A percentile compares a stretch with the other conserved stretches of the same genome.
Conservation (phyloP, 1,140 invertebrate genomes). For the Caerostris extrusa region DNA sequence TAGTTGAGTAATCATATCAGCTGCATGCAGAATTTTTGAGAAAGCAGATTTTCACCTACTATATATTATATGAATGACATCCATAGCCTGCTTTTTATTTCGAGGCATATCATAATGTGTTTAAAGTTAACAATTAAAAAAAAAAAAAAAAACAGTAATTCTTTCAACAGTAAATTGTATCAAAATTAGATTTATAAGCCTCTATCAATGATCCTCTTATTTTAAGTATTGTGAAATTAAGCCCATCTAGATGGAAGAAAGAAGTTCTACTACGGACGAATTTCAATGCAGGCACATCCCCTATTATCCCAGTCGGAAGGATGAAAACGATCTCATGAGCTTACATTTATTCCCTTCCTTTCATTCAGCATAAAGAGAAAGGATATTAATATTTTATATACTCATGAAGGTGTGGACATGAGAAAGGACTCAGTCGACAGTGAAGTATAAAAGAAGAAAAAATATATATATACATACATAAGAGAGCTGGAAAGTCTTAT, state of each 20-base stretch:
- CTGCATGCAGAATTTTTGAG: too few species aligned
- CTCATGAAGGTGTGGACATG: conserved; percentile 10
- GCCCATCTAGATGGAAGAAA: neutral
- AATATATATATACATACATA: neutral
- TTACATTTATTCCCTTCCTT: conserved; percentile 25
- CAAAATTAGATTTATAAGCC: too few species aligned
- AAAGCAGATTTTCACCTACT: too few species aligned
- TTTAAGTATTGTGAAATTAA: too few species aligned
- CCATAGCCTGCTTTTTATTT: too few species aligned
- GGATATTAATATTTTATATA: conserved; percentile 55
- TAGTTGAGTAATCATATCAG: too few species aligned
- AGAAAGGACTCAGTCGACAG: neutral
- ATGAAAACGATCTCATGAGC: conserved; percentile 35
- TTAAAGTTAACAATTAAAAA: too few species aligned
- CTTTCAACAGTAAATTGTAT: too few species aligned
- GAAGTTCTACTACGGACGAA: neutral
- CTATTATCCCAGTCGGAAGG: neutral
- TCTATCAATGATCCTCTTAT: too few species aligned
- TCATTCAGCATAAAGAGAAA: neutral
- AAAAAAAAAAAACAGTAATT: too few species aligned
- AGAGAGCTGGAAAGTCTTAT: neutral
- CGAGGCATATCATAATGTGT: too few species aligned
- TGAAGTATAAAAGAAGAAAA: conserved; percentile 12
- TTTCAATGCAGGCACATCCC: neutral
- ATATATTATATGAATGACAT: too few species aligned